Percentiles rank a stretch among this genome's conserved stretches.
These are phyloP conservation scores for Margarornis squamiger DNA, from an alignment of 2,797 vertebrate genomes.

Conservation along the genomic window DNA sequence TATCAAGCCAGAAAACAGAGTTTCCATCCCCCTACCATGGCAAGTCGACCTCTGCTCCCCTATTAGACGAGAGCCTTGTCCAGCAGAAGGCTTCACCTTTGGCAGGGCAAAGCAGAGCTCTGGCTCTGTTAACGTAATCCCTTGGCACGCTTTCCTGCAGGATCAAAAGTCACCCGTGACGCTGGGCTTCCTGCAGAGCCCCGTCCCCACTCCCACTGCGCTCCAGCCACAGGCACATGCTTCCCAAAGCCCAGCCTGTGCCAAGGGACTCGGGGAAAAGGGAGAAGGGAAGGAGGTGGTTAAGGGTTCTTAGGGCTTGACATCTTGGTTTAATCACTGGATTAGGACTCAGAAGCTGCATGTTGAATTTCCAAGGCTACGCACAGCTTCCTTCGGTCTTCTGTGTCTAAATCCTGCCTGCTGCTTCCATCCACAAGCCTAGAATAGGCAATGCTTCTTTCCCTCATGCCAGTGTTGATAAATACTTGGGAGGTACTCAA, in stretches of 20 bases:
- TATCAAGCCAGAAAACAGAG: background rate
- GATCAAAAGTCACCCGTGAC: background rate
- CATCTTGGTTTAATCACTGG: background rate
- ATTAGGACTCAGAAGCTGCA: background rate
- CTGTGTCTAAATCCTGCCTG: background rate
- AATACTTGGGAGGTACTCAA: constrained; percentile 38
- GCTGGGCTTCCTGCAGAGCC: background rate
- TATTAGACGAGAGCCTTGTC: background rate
- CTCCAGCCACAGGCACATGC: background rate
- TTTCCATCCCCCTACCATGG: accelerated
- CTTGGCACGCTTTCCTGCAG: background rate
- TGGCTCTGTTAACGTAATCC: background rate
- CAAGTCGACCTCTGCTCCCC: background rate
- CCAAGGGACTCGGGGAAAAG: background rate
- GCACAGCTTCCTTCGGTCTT: background rate
- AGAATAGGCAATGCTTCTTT: constrained; percentile 33
- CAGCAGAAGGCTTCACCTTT: background rate
- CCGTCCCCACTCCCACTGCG: accelerated
- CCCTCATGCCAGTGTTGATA: background rate
- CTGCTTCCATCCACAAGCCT: background rate
- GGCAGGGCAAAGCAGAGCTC: background rate
- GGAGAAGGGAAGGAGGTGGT: background rate
- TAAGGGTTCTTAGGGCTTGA: background rate
- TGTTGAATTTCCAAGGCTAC: background rate
- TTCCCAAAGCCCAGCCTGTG: accelerated